A percentile compares a stretch with the other conserved stretches of the same genome.
These are phyloP conservation scores for Sipunculus nudus DNA, from an alignment of 2,888 invertebrate genomes.

Conservation along the genomic window DNA sequence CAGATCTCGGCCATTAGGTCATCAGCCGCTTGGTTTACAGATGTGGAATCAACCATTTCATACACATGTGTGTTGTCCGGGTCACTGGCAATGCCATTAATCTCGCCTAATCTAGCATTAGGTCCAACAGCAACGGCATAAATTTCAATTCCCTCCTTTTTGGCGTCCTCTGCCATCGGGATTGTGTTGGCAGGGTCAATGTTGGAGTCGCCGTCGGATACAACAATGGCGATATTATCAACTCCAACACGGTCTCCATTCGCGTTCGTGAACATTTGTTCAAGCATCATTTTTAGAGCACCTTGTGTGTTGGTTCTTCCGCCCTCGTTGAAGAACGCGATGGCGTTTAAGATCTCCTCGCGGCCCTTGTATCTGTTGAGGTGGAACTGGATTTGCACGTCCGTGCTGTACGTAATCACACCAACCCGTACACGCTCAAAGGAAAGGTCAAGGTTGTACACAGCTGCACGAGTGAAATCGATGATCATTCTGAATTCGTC, in stretches of 20 bases:
- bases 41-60: too few species aligned
- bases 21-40: too few species aligned
- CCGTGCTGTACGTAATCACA: slow-evolving; percentile 31
- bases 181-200: slow-evolving; percentile 29
- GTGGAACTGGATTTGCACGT: slow-evolving; percentile 42
- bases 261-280: slow-evolving; percentile 12
- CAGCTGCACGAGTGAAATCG: slow-evolving; percentile 26
- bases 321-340: slow-evolving; percentile 48
- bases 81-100: slow-evolving; percentile 52
- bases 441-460: slow-evolving; percentile 33
- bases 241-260: slow-evolving; percentile 29
- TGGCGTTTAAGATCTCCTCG: slow-evolving; percentile 41
- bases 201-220: slow-evolving; percentile 41
- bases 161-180: slow-evolving; percentile 25
- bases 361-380: slow-evolving; percentile 48
- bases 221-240: slow-evolving; percentile 28
- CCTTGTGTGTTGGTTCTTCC: slow-evolving; percentile 57
- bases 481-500: slow-evolving; percentile 28
- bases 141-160: slow-evolving; percentile 20
- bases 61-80: slow-evolving; percentile 51
- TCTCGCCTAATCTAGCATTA: slow-evolving; percentile 37
- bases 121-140: slow-evolving; percentile 30
- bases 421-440: slow-evolving; percentile 33
- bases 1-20: too few species aligned
- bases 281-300: slow-evolving; percentile 33